Conservation (phyloP, 2,888 invertebrate genomes). For the Drosophila lacicola region DNA sequence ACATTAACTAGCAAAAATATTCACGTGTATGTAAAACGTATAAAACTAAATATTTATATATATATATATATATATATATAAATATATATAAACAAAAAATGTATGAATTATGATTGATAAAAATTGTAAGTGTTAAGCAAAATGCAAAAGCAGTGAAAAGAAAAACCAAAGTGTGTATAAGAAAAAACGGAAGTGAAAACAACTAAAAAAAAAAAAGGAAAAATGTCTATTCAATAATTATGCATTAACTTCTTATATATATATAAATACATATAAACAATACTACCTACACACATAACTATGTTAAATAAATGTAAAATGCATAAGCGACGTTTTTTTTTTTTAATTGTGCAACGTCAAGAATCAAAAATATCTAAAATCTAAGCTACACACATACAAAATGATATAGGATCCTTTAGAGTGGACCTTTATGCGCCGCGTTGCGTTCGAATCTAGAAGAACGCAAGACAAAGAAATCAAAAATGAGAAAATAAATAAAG, state of each 20-base stretch:
- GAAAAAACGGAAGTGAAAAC: slow-evolving; percentile 15
- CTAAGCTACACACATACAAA: slow-evolving; percentile 33
- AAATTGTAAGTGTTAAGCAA: slow-evolving; percentile 33
- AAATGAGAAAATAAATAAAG: slow-evolving; percentile 20
- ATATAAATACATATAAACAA: slow-evolving; percentile 47
- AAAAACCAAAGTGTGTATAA: slow-evolving; percentile 78
- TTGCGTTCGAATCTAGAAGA: slow-evolving; percentile 34
- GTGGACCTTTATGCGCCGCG: slow-evolving; percentile 16
- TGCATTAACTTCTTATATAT: slow-evolving; percentile 36
- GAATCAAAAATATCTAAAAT: slow-evolving; percentile 52
- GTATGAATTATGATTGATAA: slow-evolving; percentile 17
- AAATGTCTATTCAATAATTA: slow-evolving; percentile 42
- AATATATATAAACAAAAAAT: not conserved
- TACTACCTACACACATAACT: slow-evolving; percentile 65
- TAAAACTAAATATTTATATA: slow-evolving; percentile 18
- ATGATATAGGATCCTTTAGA: slow-evolving; percentile 35
- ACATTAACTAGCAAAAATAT: slow-evolving; percentile 64
- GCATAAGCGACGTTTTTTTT: slow-evolving; percentile 51
- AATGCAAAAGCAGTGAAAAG: slow-evolving; percentile 55
- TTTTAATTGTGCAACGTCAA: slow-evolving; percentile 48
- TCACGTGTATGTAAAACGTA: slow-evolving; percentile 37
- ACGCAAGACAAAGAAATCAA: slow-evolving; percentile 50
- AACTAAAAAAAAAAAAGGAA: slow-evolving; percentile 4
- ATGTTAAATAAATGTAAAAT: slow-evolving; percentile 70
- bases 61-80: not conserved